These are phyloP conservation scores for Pitta sordida DNA, from an alignment of 2,113 vertebrate species.

Conservation along the genomic window DNA sequence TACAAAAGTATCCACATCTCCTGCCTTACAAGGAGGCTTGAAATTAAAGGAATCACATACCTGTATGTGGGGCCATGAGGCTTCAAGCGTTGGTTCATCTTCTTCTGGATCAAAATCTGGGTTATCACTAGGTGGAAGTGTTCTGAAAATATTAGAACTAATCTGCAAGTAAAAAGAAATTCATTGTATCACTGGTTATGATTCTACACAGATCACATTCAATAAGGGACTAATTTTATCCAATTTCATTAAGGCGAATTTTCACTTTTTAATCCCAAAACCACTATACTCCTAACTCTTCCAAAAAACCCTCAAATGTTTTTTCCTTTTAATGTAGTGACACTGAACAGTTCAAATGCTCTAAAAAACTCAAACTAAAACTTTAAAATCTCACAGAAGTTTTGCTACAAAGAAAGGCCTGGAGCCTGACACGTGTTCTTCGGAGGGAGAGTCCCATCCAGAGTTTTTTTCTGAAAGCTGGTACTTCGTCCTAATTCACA, in stretches of 20 bases:
- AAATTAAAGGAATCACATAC: constrained; percentile 62
- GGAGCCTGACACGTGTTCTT: not conserved
- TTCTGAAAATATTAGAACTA: constrained; percentile 93
- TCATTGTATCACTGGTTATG: not conserved
- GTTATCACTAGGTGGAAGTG: constrained; percentile 96
- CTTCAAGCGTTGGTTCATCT: constrained; percentile 96
- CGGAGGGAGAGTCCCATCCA: not conserved
- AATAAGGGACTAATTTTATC: not conserved
- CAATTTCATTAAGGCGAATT: not conserved
- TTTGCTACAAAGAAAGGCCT: not conserved
- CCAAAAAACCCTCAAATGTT: not conserved
- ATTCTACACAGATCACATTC: not conserved
- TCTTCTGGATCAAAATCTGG: constrained; percentile 99
- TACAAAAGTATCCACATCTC: not conserved
- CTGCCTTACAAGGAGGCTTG: not conserved
- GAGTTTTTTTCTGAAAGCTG: constrained; percentile 9
- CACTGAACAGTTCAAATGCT: not conserved
- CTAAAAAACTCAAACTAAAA: not conserved
- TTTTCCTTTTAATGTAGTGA: not conserved
- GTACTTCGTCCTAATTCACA: constrained; percentile 23
- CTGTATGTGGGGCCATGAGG: constrained; percentile 97
- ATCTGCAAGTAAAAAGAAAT: constrained; percentile 78
- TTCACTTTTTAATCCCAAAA: not conserved
- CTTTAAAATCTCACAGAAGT: not conserved
- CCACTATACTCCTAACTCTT: not conserved